These are phyloP conservation scores for Hedychridium roseum DNA, from an alignment of 2,888 invertebrate species.

Conservation along the genomic window DNA sequence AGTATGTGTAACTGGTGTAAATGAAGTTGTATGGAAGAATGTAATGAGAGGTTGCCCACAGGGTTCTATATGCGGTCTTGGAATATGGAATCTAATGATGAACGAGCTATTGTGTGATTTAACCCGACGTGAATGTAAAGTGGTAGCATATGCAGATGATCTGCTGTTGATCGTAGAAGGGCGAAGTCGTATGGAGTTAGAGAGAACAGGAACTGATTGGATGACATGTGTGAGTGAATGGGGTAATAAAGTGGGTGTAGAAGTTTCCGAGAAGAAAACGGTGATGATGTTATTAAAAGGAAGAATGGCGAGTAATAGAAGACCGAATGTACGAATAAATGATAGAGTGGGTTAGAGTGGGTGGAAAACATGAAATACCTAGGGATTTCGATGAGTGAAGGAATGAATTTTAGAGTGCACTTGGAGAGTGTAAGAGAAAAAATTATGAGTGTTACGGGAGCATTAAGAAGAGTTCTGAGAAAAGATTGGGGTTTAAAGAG, in stretches of 20 bases:
- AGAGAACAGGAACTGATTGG: no score
- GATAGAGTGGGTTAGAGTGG: neutral
- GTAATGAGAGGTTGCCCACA: no score
- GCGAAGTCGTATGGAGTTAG: no score
- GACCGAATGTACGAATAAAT: constrained; percentile 5
- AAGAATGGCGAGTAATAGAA: neutral
- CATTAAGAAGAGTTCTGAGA: constrained; percentile 13
- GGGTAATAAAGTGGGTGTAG: constrained; percentile 7
- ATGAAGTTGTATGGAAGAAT: no score
- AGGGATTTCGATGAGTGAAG: constrained; percentile 10
- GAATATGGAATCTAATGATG: no score
- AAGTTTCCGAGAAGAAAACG: constrained; percentile 11
- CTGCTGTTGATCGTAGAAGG: no score
- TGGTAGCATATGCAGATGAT: no score
- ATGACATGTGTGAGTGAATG: no score
- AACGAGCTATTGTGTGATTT: no score
- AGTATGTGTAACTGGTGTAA: no score
- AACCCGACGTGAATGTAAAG: no score
- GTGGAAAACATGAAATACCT: constrained; percentile 10
- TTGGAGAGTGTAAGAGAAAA: constrained; percentile 2
- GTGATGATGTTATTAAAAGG: constrained; percentile 15
- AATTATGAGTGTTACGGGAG: neutral
- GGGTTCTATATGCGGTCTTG: no score
- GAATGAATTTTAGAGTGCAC: constrained; percentile 17
- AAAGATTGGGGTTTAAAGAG: constrained; percentile 20